These are phyloP conservation scores for Rutilus rutilus DNA, from an alignment of 2,113 vertebrate genomes.

Conservation along the genomic window DNA sequence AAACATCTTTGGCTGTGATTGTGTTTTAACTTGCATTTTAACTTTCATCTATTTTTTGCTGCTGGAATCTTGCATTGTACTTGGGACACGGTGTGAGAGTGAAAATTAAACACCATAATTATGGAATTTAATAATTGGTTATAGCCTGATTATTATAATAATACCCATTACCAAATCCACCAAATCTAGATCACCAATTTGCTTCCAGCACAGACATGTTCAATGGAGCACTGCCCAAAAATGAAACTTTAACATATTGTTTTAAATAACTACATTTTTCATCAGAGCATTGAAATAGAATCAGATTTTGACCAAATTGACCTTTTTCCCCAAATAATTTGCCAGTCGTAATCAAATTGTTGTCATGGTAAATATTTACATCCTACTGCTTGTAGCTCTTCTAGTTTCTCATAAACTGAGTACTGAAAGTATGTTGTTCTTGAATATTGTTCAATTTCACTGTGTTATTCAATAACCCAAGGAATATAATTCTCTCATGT, in stretches of 20 bases:
- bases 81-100: neutral
- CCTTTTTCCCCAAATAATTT: neutral
- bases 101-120: neutral
- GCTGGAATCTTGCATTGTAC: neutral
- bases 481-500: neutral
- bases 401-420: neutral
- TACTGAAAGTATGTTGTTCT: neutral
- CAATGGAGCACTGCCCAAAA: neutral
- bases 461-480: constrained; percentile 10
- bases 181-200: neutral
- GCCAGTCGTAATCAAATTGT: neutral
- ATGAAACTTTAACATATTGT: neutral
- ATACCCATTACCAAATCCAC: constrained; percentile 6
- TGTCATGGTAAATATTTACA: neutral
- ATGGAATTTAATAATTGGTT: neutral
- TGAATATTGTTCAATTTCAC: neutral
- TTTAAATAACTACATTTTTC: neutral
- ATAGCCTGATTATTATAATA: constrained; percentile 6
- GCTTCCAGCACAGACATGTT: neutral
- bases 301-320: neutral
- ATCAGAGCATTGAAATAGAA: neutral
- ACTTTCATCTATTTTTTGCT: neutral
- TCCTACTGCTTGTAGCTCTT: neutral
- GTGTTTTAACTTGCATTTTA: neutral
- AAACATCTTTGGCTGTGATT: neutral